Conservation (phyloP, 2,113 vertebrate species). For the Dasyurus viverrinus region DNA sequence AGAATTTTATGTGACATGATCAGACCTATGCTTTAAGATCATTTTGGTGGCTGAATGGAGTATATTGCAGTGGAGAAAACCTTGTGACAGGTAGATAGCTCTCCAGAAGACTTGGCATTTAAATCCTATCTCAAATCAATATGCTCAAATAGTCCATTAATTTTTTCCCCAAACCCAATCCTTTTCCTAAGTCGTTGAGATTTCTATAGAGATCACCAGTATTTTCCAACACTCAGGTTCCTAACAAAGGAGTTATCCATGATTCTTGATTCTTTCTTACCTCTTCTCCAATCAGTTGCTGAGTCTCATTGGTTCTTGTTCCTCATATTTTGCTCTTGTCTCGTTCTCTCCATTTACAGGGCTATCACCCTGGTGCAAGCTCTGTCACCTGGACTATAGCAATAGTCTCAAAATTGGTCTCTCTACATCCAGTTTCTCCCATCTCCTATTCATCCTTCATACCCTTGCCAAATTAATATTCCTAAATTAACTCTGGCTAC, state of each 20-base stretch:
- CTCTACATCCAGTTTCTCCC: background rate
- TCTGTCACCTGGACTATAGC: background rate
- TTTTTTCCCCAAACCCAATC: too few species aligned
- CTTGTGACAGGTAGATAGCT: background rate
- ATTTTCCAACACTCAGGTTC: background rate
- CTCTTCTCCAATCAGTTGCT: background rate
- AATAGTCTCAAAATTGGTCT: background rate
- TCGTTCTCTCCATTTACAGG: background rate
- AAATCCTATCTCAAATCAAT: background rate
- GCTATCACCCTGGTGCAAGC: background rate
- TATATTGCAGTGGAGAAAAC: background rate
- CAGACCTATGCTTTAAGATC: background rate
- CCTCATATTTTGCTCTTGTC: background rate
- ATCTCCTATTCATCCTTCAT: background rate
- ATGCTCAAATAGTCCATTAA: background rate
- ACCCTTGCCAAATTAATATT: background rate
- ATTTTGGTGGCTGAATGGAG: background rate
- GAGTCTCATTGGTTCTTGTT: background rate
- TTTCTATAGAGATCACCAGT: background rate
- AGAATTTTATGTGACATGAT: background rate
- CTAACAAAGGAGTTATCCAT: background rate
- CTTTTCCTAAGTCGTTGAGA: accelerated
- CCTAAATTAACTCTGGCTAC: background rate
- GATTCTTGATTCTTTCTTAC: background rate
- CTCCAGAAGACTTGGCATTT: background rate